Conservation (phyloP, 1,140 invertebrate species). For the Ganaspis sp. region DNA sequence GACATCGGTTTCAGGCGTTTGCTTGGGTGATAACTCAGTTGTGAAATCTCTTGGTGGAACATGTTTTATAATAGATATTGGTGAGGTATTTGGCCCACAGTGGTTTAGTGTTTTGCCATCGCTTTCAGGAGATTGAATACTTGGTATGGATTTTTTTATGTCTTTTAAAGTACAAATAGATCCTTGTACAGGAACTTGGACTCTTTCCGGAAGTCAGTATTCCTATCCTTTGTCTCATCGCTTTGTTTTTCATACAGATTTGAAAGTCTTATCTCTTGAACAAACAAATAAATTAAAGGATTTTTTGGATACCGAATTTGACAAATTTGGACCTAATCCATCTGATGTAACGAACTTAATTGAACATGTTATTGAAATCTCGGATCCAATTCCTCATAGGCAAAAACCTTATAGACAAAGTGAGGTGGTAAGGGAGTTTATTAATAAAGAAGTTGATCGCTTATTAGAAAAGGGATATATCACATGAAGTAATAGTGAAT, state of each 20-base stretch:
- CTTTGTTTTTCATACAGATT: not conserved
- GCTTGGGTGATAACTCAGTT: too few relatives aligned
- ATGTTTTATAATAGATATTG: too few relatives aligned
- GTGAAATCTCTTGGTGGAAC: too few relatives aligned
- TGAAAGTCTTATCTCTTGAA: too few relatives aligned
- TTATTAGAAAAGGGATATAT: constrained; percentile 40
- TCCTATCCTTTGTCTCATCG: not conserved
- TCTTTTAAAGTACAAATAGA: too few relatives aligned
- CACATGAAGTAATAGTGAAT: constrained; percentile 42
- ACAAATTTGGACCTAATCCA: constrained; percentile 2
- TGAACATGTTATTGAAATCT: constrained; percentile 37
- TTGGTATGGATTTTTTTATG: too few relatives aligned
- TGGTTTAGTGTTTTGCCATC: too few relatives aligned
- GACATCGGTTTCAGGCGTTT: not conserved
- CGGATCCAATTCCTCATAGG: too few relatives aligned
- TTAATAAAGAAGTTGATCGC: constrained; percentile 43
- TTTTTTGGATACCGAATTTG: not conserved
- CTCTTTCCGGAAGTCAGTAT: not conserved
- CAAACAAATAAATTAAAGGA: too few relatives aligned
- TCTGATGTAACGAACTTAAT: constrained; percentile 36
- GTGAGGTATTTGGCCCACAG: too few relatives aligned
- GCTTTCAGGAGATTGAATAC: too few relatives aligned
- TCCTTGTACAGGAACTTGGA: too few relatives aligned
- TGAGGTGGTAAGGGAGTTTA: constrained; percentile 32
- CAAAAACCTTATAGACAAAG: constrained; percentile 43